Conservation (phyloP, 2,888 invertebrate genomes). For the Acrobasis suavella region DNA sequence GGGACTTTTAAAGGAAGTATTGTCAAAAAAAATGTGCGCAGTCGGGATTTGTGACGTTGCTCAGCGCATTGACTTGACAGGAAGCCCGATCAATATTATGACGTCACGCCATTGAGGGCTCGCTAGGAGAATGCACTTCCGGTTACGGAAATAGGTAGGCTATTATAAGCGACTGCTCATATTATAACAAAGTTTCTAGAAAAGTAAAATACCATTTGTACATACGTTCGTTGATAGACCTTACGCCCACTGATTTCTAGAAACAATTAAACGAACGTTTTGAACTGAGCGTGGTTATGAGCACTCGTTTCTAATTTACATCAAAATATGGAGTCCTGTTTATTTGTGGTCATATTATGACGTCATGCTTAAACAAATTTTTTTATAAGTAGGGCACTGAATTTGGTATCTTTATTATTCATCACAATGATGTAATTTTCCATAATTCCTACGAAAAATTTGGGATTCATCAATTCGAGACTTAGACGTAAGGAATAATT, state of each 20-base stretch:
- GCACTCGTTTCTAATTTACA: slow-evolving; percentile 4
- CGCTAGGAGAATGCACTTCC: slow-evolving; percentile 47
- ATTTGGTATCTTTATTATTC: not conserved
- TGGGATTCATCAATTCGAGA: not conserved
- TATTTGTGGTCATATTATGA: slow-evolving; percentile 12
- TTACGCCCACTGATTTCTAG: not conserved
- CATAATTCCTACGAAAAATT: not conserved
- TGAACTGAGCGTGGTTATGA: not conserved
- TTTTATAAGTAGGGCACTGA: not conserved
- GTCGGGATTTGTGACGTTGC: slow-evolving; percentile 39
- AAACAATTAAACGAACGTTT: not conserved
- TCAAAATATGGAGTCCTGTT: slow-evolving; percentile 22
- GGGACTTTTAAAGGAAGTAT: not conserved
- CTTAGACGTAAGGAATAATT: slow-evolving; percentile 12
- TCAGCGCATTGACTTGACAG: slow-evolving; percentile 52
- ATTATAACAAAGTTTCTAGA: not conserved
- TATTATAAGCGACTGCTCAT: not conserved
- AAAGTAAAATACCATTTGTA: not conserved
- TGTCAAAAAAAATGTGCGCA: slow-evolving; percentile 43
- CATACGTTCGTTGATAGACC: not conserved
- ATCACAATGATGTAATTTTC: not conserved
- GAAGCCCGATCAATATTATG: slow-evolving; percentile 65
- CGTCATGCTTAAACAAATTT: not conserved
- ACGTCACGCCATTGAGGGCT: slow-evolving; percentile 73
- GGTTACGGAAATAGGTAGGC: slow-evolving; percentile 41